Conservation (phyloP, 2,797 vertebrate genomes). For the Todus mexicanus region DNA sequence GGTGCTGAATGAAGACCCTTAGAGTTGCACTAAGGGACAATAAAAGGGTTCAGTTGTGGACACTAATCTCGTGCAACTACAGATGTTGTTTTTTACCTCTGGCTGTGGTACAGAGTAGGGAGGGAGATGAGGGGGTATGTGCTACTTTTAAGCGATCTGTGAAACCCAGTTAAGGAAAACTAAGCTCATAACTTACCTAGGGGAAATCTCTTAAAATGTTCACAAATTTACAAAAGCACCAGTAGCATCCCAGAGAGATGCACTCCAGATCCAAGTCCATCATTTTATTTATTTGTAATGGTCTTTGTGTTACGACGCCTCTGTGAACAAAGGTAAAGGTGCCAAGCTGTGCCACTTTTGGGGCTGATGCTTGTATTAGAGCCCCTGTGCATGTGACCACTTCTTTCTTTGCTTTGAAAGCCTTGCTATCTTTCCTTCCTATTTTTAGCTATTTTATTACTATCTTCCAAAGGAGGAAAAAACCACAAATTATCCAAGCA, state of each 20-base stretch:
- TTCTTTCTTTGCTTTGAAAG: background rate
- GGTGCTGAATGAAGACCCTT: background rate
- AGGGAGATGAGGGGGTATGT: background rate
- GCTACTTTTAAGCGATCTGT: background rate
- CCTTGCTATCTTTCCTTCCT: background rate
- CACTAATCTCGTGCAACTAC: background rate
- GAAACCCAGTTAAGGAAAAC: background rate
- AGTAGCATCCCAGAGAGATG: no score
- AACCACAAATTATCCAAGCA: conserved; percentile 53
- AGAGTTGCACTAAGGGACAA: background rate
- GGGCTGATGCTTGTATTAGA: background rate
- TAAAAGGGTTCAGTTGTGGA: background rate
- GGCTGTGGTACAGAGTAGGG: background rate
- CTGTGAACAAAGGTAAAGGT: background rate
- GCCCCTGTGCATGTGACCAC: background rate
- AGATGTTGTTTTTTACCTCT: background rate
- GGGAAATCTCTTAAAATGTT: background rate
- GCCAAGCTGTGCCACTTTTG: background rate
- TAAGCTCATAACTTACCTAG: background rate
- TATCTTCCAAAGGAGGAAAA: background rate
- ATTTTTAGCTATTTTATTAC: conserved; percentile 38
- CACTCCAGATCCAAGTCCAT: no score
- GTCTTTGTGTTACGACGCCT: background rate
- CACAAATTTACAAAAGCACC: background rate
- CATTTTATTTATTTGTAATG: background rate